Evolutionary conservation across 2,888 invertebrate species (phyloP).

Genomic region (Portevinia maculata): DNA sequence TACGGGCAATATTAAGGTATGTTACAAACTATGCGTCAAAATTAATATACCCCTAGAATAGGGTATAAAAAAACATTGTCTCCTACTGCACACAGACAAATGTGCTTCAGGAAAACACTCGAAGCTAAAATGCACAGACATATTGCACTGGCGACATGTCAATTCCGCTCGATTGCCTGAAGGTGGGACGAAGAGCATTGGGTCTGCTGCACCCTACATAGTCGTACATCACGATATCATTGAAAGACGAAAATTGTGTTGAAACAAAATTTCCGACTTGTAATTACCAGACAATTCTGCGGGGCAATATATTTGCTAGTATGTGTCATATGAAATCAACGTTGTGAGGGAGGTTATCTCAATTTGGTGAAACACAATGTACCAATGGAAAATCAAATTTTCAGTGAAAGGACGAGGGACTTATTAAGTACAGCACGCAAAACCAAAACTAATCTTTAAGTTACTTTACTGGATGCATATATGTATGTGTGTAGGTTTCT

Average conservation of each 20-base stretch:
- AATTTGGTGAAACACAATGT: background rate
- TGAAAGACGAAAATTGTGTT: conserved; percentile 37
- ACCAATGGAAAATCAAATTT: conserved; percentile 40
- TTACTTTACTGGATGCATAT: too few species aligned
- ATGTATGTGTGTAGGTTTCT: too few species aligned
- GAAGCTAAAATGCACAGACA: conserved; percentile 69
- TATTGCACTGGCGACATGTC: conserved; percentile 74
- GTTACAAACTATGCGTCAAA: too few species aligned
- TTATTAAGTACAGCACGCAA: conserved; percentile 36
- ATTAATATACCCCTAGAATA: too few species aligned
- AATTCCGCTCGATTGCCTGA: conserved; percentile 60
- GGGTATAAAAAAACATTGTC: conserved; percentile 1
- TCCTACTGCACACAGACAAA: conserved; percentile 2
- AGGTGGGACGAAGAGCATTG: conserved; percentile 46
- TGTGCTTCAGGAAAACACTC: conserved; percentile 47
- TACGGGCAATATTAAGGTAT: too few species aligned
- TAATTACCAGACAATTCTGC: conserved; percentile 59
- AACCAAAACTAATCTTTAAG: too few species aligned
- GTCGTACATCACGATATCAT: conserved; percentile 10
- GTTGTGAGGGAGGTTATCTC: conserved; percentile 22
- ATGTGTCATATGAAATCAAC: conserved; percentile 41
- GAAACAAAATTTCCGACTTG: conserved; percentile 55
- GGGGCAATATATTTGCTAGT: conserved; percentile 32
- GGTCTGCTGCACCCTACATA: too few species aligned
- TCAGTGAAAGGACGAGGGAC: conserved; percentile 18